Evolutionary conservation across 2,888 invertebrate genomes (phyloP), one percentile per base, ranked within the genome.

Genomic region (Resseliella maxima): DNA sequence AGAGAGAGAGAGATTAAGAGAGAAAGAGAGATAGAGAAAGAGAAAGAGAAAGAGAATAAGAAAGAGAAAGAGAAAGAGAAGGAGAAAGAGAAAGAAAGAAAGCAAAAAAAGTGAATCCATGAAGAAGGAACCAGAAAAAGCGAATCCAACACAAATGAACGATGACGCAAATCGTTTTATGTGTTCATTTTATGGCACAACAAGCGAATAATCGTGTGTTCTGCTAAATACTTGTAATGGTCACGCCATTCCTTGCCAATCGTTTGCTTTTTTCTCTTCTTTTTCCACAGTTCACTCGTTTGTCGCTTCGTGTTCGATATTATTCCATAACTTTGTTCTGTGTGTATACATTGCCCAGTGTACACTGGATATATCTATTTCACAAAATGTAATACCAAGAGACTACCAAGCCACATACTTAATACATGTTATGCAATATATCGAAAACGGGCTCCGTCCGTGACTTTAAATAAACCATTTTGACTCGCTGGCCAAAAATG

Each of bases 81-180:
- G 41, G 12, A 41, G 41, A 41, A 41, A 41, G 59, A 10, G 5
- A 24, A n/a, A 59, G 24, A 1, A 59, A 59, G 24, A 59, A 59
- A 59, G 3, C n/a, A n/a, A n/a, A 24, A 24, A 24, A 6, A 18
- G 59, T 59, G 59, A 59, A 59, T 24, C 5, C 24, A 24, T 50
- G 31, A 18, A 72, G 31, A 72, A 72, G 31, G 72, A 72, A 3
- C 12, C n/a, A 8, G 2, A 31, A n/a, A n/a, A n/a, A n/a, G n/a
- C 46, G 46, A 72, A 15, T 31, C 72, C 59, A 24, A 35, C 72
- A 72, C 72, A 72, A 72, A 72, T 72, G 72, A 72, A 72, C 72
- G 72, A 72, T 72, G 72, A 72, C 72, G 72, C 72, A 72, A 72
- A 72, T 72, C 72, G 72, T 72, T 72, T 72, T 72, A 72, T 72